Evolutionary conservation across 2,888 invertebrate species (phyloP).

Genomic region (Cryptocephalus moraei): DNA sequence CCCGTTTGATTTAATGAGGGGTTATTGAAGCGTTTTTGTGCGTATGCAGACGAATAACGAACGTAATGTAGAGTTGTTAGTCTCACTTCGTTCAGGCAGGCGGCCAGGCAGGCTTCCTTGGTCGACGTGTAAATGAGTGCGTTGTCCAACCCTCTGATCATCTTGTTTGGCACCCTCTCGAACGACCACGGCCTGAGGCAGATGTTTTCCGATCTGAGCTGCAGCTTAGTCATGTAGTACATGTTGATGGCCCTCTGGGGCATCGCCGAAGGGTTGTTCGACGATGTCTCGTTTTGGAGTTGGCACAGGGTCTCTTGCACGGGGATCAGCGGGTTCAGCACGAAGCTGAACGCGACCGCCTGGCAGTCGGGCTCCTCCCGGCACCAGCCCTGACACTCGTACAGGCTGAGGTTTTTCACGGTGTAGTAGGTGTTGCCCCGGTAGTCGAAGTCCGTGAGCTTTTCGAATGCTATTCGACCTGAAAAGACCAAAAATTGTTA

Average conservation of each 20-base stretch:
- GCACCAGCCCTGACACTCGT: slow-evolving; percentile 94
- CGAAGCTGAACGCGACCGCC: slow-evolving; percentile 88
- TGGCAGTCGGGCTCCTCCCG: slow-evolving; percentile 86
- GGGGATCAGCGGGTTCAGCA: slow-evolving; percentile 83
- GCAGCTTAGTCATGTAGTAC: slow-evolving; percentile 91
- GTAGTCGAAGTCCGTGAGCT: slow-evolving; percentile 86
- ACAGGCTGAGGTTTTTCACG: slow-evolving; percentile 81
- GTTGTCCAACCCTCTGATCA: slow-evolving; percentile 82
- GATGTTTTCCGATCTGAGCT: slow-evolving; percentile 82
- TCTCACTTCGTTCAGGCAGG: slow-evolving; percentile 82
- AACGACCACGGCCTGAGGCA: slow-evolving; percentile 89
- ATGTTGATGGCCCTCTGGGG: slow-evolving; percentile 80
- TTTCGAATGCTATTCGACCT: slow-evolving; percentile 86
- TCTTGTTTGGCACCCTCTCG: slow-evolving; percentile 86
- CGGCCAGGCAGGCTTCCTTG: slow-evolving; percentile 86
- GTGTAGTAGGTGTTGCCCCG: slow-evolving; percentile 86
- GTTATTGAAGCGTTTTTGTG: too few relatives aligned
- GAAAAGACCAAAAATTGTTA: too few relatives aligned
- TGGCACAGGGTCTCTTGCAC: slow-evolving; percentile 47
- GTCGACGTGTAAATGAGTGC: slow-evolving; percentile 88
- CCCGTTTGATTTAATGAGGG: too few relatives aligned
- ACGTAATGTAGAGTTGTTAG: too few relatives aligned
- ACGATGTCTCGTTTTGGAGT: slow-evolving; percentile 85
- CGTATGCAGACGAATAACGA: neutral
- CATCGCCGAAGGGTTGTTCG: slow-evolving; percentile 76